phyloP scores from a whole-genome alignment of 2,797 vertebrate species.

The Prionace glauca region DNA sequence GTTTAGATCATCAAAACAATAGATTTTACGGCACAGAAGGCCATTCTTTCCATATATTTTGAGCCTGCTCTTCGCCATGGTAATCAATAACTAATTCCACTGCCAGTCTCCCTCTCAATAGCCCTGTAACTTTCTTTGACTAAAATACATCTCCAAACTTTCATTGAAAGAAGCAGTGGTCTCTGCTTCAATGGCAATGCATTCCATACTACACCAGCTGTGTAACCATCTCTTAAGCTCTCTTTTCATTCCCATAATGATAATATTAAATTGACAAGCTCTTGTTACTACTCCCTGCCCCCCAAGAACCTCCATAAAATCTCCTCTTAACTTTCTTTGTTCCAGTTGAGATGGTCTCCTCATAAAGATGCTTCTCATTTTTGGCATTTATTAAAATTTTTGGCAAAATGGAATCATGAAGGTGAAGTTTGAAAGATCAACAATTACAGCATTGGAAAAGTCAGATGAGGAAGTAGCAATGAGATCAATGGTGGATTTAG shows the following conservation, averaged over 20 bases:
- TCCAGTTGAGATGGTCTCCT: background rate
- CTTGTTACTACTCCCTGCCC: background rate
- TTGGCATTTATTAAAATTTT: background rate
- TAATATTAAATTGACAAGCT: background rate
- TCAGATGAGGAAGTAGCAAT: background rate
- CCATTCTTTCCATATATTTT: background rate
- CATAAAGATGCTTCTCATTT: background rate
- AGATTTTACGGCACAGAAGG: background rate
- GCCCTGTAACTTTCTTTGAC: background rate
- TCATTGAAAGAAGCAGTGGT: background rate
- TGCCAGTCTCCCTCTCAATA: background rate
- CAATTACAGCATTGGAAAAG: background rate
- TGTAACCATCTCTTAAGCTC: background rate
- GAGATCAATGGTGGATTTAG: background rate
- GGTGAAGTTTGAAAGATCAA: background rate
- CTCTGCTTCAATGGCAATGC: background rate
- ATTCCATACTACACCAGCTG: background rate
- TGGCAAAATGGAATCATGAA: background rate
- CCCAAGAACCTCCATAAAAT: background rate
- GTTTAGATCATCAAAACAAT: background rate
- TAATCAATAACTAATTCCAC: background rate
- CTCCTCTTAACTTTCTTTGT: background rate
- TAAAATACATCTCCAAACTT: background rate
- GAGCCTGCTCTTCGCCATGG: background rate
- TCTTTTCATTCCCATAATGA: background rate